Evolutionary conservation across 2,113 vertebrate genomes (phyloP).

Genomic region (Siniperca knerii): DNA sequence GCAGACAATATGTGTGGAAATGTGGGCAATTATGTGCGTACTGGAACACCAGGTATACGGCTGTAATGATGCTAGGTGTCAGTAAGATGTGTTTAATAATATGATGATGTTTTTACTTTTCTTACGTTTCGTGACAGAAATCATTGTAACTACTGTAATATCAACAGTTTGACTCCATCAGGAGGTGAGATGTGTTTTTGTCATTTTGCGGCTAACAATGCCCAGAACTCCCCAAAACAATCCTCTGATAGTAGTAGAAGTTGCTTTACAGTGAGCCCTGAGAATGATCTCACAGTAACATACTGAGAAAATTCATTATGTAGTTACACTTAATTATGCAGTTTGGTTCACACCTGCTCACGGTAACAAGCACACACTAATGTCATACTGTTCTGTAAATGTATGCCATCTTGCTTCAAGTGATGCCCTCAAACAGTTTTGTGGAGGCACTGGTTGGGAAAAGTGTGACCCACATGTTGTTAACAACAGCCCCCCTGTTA

Average conservation of each 20-base stretch:
- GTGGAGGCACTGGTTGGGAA: slow-evolving; percentile 28
- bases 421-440: slow-evolving; percentile 35
- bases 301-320: neutral
- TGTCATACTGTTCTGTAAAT: slow-evolving; percentile 32
- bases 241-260: no score
- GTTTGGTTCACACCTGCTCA: slow-evolving; percentile 32
- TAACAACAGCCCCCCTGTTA: slow-evolving; percentile 22
- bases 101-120: neutral
- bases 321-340: slow-evolving; percentile 15
- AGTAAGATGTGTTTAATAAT: neutral
- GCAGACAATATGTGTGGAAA: neutral
- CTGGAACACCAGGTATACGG: neutral
- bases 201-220: neutral
- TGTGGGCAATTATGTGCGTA: neutral
- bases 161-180: neutral
- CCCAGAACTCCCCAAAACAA: neutral
- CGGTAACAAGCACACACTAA: slow-evolving; percentile 22
- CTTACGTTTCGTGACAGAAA: neutral
- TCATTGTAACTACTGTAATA: neutral
- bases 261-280: neutral
- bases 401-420: slow-evolving; percentile 25
- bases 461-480: slow-evolving; percentile 47
- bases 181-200: neutral
- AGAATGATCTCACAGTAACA: slow-evolving; percentile 16
- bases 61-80: neutral